These are phyloP conservation scores for Zygogramma bicolorata DNA, from an alignment of 2,888 invertebrate genomes.

Conservation along the genomic window DNA sequence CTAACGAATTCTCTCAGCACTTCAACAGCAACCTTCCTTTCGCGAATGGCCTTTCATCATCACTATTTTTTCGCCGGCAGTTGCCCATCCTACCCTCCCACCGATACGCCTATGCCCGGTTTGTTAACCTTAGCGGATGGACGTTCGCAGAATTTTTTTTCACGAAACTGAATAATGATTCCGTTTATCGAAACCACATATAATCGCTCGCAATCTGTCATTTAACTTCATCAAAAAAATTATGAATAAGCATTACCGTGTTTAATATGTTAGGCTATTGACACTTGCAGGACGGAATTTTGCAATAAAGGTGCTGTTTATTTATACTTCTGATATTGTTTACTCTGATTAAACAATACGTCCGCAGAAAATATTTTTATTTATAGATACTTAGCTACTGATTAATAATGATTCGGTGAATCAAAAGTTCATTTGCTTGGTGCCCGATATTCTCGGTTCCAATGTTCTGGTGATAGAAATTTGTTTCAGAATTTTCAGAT, in stretches of 20 bases:
- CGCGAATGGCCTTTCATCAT: no score
- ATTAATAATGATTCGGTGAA: not conserved
- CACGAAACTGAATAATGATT: conserved; percentile 21
- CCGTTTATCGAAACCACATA: conserved; percentile 18
- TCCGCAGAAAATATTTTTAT: conserved; percentile 51
- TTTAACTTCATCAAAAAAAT: conserved; percentile 29
- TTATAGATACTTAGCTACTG: not conserved
- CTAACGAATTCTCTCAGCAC: no score
- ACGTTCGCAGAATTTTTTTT: conserved; percentile 12
- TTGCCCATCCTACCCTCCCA: not conserved
- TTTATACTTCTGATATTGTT: conserved; percentile 13
- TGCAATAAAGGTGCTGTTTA: conserved; percentile 33
- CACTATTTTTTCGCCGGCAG: not conserved
- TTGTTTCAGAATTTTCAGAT: not conserved
- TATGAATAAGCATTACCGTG: conserved; percentile 39
- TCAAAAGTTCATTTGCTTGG: not conserved
- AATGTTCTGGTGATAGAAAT: not conserved
- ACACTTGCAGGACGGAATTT: conserved; percentile 43
- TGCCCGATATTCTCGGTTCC: not conserved
- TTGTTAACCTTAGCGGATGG: conserved; percentile 26
- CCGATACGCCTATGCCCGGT: not conserved
- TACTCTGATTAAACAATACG: conserved; percentile 45
- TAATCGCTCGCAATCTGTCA: conserved; percentile 37
- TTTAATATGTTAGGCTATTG: conserved; percentile 48
- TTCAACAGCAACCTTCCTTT: no score